Conservation (phyloP, 2,113 vertebrate genomes). For the Apteryx owenii region DNA sequence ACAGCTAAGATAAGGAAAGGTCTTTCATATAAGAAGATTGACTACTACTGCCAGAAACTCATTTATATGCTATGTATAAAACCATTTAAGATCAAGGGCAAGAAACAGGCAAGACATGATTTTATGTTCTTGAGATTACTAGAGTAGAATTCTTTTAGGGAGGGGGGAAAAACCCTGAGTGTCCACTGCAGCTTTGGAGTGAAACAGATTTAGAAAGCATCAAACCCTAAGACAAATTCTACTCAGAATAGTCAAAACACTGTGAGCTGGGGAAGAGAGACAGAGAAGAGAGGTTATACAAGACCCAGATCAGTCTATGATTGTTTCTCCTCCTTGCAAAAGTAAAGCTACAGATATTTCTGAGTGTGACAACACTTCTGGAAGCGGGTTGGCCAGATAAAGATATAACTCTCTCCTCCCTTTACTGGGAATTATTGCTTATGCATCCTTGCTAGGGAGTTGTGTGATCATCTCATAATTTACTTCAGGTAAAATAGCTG, state of each 20-base stretch:
- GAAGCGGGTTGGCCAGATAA: not conserved
- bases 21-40: not conserved
- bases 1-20: not conserved
- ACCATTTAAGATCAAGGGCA: not conserved
- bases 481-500: not conserved
- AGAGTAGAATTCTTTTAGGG: not conserved
- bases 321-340: not conserved
- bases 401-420: not conserved
- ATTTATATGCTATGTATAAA: not conserved
- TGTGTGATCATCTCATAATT: not conserved
- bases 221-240: not conserved
- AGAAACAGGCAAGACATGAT: fast-evolving
- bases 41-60: not conserved
- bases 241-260: not conserved
- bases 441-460: not conserved
- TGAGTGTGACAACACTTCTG: not conserved
- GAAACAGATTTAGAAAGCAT: not conserved
- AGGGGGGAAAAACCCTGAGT: not conserved
- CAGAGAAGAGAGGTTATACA: not conserved
- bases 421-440: not conserved
- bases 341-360: not conserved
- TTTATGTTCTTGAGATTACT: not conserved
- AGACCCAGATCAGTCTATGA: not conserved
- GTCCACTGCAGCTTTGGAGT: not conserved
- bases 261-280: not conserved